Evolutionary conservation across 1,140 invertebrate genomes (phyloP), one percentile per base, ranked within the genome.

Genomic region (Drosophila lini): DNA sequence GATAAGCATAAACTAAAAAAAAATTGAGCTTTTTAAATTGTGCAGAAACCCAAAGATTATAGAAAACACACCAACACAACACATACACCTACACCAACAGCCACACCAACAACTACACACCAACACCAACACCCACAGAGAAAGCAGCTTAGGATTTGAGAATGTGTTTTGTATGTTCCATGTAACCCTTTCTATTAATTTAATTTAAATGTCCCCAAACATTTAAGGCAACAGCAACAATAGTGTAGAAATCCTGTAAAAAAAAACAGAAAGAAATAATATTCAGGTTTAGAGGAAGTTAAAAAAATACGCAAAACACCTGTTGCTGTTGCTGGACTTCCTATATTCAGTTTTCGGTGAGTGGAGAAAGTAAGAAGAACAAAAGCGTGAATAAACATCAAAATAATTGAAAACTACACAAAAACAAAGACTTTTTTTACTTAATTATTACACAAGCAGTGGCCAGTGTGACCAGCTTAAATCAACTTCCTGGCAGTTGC

Each of bases 11-110:
- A 50, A 44, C 32, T 10, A n/a, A 74, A 80, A 74, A 25, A 10
- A 74, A 89, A 74, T 83, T 83, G 84, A 88, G 84, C 83, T 88
- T 86, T 85, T 85, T 82, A 88, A 55, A 82, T 88, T 85, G 83
- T 86, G 82, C 82, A 88, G 64, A 71, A 55, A 45, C 58, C 58
- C 55, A 65, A 69, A 57, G 48, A 36, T 40, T 41, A 60, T 42
- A 44, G 34, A 74, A 45, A 22, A 79, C 45, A 63, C 47, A 45
- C 25, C 25, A 28, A 28, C 25, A 28, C 25, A 28, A 28, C 25
- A 28, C 25, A 28, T 6, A 28, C 5, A 45, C 38, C 11, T 44
- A 77, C 48, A 62, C 60, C 50, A 56, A 47, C 36, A 50, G 47
- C 52, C 40, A 32, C 48, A 44, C 16, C 2, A 32, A 61, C 44